Evolutionary conservation across 2,113 vertebrate species (phyloP).

Genomic region (Gulo gulo): DNA sequence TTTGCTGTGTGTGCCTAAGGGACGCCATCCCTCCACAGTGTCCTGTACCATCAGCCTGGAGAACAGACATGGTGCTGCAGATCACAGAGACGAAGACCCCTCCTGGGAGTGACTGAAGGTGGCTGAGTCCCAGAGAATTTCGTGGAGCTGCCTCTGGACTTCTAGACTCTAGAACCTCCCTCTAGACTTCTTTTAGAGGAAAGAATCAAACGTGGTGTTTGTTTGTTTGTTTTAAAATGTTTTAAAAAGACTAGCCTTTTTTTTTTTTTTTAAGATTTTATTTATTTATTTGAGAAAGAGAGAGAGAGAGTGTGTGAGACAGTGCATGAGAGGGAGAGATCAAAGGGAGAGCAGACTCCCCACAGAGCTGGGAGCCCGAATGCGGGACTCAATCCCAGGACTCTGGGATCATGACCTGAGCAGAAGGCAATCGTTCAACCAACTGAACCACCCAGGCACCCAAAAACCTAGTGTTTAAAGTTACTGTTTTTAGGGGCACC

Average conservation of each 20-base stretch:
- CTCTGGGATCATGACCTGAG: no score
- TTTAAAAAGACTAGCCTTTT: no score
- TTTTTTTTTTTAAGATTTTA: no score
- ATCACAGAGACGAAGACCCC: neutral
- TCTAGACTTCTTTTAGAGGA: neutral
- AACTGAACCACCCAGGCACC: no score
- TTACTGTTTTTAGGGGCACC: neutral
- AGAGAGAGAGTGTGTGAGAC: no score
- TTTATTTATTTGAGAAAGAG: no score
- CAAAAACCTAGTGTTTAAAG: neutral
- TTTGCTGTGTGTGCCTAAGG: neutral
- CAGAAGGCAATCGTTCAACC: no score
- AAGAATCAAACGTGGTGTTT: neutral
- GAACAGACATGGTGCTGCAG: fast-evolving
- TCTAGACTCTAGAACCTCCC: neutral
- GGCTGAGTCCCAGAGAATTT: neutral
- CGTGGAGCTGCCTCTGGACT: neutral
- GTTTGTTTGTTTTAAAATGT: no score
- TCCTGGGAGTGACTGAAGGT: neutral
- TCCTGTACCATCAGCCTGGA: neutral
- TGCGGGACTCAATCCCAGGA: no score
- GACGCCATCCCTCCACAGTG: fast-evolving
- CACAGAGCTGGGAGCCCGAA: no score
- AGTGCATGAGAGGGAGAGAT: no score
- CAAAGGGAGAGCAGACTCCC: no score